Evolutionary conservation across 2,797 vertebrate genomes (phyloP).

Genomic region (Xiphorhynchus erythropygius): DNA sequence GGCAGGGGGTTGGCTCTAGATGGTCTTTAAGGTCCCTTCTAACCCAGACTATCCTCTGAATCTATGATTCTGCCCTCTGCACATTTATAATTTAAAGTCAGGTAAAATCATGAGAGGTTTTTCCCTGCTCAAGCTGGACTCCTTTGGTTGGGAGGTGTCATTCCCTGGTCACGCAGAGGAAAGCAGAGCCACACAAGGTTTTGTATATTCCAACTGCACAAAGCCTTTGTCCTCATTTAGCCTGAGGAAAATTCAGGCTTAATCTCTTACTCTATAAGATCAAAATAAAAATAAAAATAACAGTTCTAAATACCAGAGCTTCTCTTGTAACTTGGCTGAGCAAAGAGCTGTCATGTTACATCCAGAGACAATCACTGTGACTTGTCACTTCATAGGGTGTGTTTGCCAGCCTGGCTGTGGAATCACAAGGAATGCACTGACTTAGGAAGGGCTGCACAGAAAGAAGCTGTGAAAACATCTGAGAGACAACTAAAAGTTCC

Average conservation of each 20-base stretch:
- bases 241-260: not conserved
- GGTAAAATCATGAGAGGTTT: not conserved
- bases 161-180: not conserved
- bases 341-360: not conserved
- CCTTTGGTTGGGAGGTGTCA: not conserved
- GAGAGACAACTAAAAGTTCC: not conserved
- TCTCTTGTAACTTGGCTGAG: not conserved
- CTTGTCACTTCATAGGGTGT: not conserved
- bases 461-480: not conserved
- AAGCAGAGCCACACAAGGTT: not conserved
- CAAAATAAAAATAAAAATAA: constrained; percentile 27
- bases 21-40: not conserved
- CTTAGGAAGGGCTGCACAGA: not conserved
- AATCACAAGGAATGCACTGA: not conserved
- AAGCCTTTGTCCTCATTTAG: not conserved
- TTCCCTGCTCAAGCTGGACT: not conserved
- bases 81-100: not conserved
- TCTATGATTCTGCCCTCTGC: not conserved
- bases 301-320: not conserved
- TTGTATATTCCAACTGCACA: accelerated
- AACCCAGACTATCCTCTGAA: not conserved
- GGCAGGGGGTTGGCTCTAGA: not conserved
- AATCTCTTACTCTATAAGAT: not conserved
- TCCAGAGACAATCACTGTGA: not conserved
- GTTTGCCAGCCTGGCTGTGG: constrained; percentile 27